These are phyloP conservation scores for Diachasmimorpha longicaudata DNA, from an alignment of 1,140 invertebrate genomes.

Conservation along the genomic window DNA sequence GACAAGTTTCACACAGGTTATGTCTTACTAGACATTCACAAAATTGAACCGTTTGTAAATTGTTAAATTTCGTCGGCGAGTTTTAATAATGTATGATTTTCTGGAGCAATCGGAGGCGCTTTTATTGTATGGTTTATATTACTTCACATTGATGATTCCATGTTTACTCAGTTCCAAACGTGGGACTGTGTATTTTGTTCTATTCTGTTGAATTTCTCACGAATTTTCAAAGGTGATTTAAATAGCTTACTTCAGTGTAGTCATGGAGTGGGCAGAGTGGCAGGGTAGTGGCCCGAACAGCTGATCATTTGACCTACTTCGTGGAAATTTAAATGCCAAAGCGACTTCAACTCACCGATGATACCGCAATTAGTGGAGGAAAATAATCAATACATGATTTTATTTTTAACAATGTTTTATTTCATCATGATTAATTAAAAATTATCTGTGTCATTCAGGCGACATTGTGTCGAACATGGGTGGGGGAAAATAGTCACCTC, in stretches of 20 bases:
- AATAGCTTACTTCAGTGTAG: not conserved
- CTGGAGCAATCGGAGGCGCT: not conserved
- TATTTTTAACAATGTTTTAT: not conserved
- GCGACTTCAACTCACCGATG: not conserved
- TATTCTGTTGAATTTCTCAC: not conserved
- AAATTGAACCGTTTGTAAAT: no score
- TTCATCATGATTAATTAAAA: not conserved
- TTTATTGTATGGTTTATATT: not conserved
- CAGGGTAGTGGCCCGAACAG: slow-evolving; percentile 2
- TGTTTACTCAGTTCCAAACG: not conserved
- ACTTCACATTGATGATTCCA: not conserved
- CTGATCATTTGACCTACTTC: not conserved
- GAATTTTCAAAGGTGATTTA: not conserved
- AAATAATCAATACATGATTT: not conserved
- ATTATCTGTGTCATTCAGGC: no score
- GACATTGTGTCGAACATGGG: no score
- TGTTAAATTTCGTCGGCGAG: no score
- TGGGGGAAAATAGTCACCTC: no score
- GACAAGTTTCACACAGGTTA: not conserved
- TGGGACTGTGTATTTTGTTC: not conserved
- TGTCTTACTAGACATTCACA: not conserved
- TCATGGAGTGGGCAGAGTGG: not conserved
- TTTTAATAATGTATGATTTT: not conserved
- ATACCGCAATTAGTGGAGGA: not conserved
- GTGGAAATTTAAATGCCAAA: not conserved